Conservation (phyloP, 2,113 vertebrate species). For the Crocuta crocuta region DNA sequence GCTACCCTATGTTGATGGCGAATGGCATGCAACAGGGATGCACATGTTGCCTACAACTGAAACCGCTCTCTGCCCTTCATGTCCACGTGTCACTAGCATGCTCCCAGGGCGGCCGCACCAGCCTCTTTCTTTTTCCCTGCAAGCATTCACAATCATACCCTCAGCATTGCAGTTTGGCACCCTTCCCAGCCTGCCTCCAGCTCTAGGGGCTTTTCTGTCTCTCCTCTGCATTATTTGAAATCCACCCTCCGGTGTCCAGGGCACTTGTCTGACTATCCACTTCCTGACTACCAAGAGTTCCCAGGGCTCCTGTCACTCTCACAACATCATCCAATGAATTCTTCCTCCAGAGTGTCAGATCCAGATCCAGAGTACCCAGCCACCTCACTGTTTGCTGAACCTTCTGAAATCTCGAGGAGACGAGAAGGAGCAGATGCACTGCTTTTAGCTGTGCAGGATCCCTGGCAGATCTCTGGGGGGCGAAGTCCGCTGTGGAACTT, state of each 20-base stretch:
- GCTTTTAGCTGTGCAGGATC: not conserved
- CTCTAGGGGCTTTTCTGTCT: not conserved
- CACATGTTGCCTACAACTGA: not conserved
- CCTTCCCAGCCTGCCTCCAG: not conserved
- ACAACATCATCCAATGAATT: not conserved
- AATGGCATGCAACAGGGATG: not conserved
- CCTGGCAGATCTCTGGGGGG: not conserved
- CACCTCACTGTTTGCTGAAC: not conserved
- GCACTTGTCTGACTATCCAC: not conserved
- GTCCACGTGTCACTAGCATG: not conserved
- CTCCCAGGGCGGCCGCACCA: not conserved
- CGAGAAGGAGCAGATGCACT: not conserved
- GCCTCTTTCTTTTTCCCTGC: not conserved
- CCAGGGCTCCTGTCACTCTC: not conserved
- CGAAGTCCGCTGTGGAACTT: not conserved
- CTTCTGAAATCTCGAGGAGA: slow-evolving; percentile 6
- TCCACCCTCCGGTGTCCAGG: not conserved
- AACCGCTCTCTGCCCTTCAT: not conserved
- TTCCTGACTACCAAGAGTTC: not conserved
- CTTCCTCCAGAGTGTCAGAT: not conserved
- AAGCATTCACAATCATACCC: not conserved
- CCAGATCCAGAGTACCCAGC: not conserved
- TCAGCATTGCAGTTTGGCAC: not conserved
- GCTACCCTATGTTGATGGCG: not conserved
- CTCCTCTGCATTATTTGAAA: not conserved